Evolutionary conservation across 2,888 invertebrate genomes (phyloP), one percentile per base, ranked within the genome.

Genomic region (Leptothorax acervorum): DNA sequence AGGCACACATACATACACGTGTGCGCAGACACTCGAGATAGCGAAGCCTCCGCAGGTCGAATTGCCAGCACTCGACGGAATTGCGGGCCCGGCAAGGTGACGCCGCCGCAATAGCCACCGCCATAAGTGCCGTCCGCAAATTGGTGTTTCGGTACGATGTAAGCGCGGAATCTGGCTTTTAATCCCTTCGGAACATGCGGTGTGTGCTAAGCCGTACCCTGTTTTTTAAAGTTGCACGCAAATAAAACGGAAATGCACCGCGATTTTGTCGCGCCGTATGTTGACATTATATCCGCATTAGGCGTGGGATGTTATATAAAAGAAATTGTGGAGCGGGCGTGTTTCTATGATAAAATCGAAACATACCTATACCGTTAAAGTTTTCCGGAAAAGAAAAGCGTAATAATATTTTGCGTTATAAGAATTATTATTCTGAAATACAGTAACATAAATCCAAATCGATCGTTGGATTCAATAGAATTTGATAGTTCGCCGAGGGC

Each of bases 91-190:
- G 71, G 60, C 39, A 81, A 81, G 79, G 60, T 73, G 48, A 73
- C 79, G 79, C 48, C 28, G 60, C 73, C 78, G 78, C 68, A 78
- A 78, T 68, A 48, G 60, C 73, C 48, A 71, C 73, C 73, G 23
- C 73, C 60, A 73, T 71, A 81, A 81, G 79, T 71, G 73, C 48
- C 60, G 60, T 39, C 79, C 79, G 73, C 79, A 81, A 81, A 81
- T 81, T 81, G 79, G 60, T 71, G 28, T 81, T 81, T 81, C 28
- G 79, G 48, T 78, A 31, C 78, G 70, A 48, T 60, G 23, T 81
- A 71, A 79, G 48, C 79, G 79, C 18, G 48, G 28, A 71, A 48
- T 23, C 35, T 48, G 9, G 45, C 8, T 81, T 81, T 62, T 81
- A 62, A 81, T 81, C 79, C 79, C 35, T 48, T 48, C 57, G 79